Conservation (phyloP, 2,888 invertebrate genomes). For the Alentia gelatinosa region DNA sequence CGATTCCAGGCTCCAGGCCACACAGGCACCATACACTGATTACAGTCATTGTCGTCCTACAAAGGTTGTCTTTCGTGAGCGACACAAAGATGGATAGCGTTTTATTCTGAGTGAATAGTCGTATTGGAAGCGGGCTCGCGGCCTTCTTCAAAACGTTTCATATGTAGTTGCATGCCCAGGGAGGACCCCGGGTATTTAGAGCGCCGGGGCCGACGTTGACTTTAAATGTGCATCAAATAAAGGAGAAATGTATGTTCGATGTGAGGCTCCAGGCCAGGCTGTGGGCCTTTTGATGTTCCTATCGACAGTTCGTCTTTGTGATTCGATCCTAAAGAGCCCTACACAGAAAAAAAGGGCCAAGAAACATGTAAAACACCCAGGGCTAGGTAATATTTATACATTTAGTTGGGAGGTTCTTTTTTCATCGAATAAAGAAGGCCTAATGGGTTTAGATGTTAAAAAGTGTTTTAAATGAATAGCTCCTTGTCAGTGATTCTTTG, state of each 20-base stretch:
- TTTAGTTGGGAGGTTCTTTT: neutral
- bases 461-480: neutral
- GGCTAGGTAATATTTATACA: neutral
- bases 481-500: too few relatives aligned
- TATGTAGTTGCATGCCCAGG: neutral
- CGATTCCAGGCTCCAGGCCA: neutral
- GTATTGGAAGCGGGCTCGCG: neutral
- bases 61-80: neutral
- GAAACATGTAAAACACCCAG: neutral
- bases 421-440: neutral
- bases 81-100: neutral
- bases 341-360: neutral
- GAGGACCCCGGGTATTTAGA: neutral
- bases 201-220: neutral
- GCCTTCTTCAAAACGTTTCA: neutral
- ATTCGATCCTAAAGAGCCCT: conserved; percentile 2
- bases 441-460: neutral
- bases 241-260: neutral
- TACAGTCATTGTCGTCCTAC: neutral
- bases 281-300: neutral
- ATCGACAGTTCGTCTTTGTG: neutral
- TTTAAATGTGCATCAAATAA: neutral
- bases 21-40: neutral
- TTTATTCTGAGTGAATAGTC: neutral
- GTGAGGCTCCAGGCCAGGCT: neutral